Conservation (phyloP, 2,797 vertebrate genomes). For the Peromyscus nudipes region DNA sequence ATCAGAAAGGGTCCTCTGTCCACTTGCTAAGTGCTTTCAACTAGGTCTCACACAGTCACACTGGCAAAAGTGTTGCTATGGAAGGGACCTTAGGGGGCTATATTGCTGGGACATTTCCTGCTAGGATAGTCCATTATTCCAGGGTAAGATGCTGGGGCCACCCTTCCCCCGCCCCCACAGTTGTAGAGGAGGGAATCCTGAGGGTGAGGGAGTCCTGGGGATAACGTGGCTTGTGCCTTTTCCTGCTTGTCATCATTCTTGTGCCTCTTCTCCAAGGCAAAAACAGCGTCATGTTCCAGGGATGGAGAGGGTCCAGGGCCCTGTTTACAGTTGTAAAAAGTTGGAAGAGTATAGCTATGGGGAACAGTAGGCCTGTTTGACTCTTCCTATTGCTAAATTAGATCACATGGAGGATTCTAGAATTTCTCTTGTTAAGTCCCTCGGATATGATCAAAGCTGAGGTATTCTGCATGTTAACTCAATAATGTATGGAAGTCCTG, state of each 20-base stretch:
- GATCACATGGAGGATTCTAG: slow-evolving; percentile 50
- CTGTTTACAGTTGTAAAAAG: not conserved
- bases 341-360: not conserved
- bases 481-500: slow-evolving; percentile 6
- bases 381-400: slow-evolving; percentile 6
- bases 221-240: not conserved
- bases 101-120: not conserved
- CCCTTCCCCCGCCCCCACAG: not conserved
- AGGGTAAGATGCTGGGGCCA: not conserved
- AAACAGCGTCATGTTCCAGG: not conserved
- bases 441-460: slow-evolving; percentile 20
- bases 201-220: not conserved
- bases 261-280: not conserved
- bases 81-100: not conserved
- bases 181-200: not conserved
- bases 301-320: not conserved
- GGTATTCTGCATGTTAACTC: not conserved
- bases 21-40: slow-evolving; percentile 20
- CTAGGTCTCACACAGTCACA: not conserved
- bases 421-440: slow-evolving; percentile 52
- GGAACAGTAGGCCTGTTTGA: not conserved
- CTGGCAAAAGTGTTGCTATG: not conserved
- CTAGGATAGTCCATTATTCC: not conserved
- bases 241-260: fast-evolving
- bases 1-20: not conserved